Conservation (phyloP, 2,113 vertebrate genomes). For the Tetrax tetrax region DNA sequence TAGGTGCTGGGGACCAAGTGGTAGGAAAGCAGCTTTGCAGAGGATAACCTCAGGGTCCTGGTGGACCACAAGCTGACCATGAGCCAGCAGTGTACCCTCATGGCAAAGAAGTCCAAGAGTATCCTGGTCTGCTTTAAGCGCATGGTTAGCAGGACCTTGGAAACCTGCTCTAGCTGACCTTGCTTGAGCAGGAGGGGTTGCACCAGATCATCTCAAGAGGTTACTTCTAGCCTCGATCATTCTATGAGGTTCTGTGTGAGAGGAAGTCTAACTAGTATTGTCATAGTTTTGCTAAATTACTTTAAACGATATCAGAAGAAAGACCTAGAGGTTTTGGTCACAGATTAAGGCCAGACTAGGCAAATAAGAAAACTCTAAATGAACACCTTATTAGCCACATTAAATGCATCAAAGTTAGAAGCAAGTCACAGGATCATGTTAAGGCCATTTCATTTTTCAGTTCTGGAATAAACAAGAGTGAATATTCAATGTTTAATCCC, state of each 20-base stretch:
- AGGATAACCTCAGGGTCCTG: not conserved
- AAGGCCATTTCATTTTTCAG: not conserved
- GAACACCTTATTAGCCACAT: not conserved
- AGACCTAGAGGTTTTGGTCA: not conserved
- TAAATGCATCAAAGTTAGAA: not conserved
- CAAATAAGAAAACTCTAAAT: not conserved
- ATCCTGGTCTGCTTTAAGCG: not conserved
- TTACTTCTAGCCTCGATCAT: not conserved
- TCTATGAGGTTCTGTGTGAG: not conserved
- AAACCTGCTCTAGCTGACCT: not conserved
- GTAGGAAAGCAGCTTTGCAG: not conserved
- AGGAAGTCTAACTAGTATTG: not conserved
- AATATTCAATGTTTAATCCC: not conserved
- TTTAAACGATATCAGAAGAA: not conserved
- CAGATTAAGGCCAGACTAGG: not conserved
- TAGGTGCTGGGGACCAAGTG: not conserved
- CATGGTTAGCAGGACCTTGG: not conserved
- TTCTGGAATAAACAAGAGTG: not conserved
- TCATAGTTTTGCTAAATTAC: not conserved
- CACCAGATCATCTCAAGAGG: not conserved
- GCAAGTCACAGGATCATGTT: not conserved
- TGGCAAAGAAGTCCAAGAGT: not conserved
- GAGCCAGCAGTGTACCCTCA: not conserved
- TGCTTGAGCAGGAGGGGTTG: not conserved
- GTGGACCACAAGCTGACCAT: not conserved